A percentile compares a stretch with the other conserved stretches of the same genome.
Evolutionary conservation across 2,888 invertebrate species (phyloP).

Genomic region (Sepiola atlantica): DNA sequence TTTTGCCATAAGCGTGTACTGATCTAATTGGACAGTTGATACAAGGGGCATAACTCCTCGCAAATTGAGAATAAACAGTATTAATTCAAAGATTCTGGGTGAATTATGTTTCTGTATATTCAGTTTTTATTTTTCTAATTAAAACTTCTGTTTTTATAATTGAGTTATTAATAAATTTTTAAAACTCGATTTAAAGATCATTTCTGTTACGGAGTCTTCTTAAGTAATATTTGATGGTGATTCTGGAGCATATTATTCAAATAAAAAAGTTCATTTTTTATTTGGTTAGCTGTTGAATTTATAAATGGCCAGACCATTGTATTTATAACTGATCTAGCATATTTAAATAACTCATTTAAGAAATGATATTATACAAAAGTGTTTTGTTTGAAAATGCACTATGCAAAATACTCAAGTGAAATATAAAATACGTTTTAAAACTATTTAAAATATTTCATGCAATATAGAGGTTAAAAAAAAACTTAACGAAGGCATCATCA

Average conservation of each 20-base stretch:
- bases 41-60: neutral
- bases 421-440: no score
- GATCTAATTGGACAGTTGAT: neutral
- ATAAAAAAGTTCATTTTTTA: neutral
- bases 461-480: no score
- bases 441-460: no score
- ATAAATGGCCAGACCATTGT: no score
- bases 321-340: no score
- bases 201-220: neutral
- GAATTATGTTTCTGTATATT: neutral
- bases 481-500: no score
- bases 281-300: neutral
- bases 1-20: no score
- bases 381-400: no score
- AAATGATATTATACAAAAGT: no score
- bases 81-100: neutral
- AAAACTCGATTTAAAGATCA: neutral
- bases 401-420: no score
- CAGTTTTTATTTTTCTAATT: neutral
- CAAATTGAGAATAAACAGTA: neutral
- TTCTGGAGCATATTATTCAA: neutral
- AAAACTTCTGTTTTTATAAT: neutral
- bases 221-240: neutral
- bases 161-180: neutral
- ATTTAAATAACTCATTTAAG: no score